Evolutionary conservation across 1,140 invertebrate species (phyloP).

Genomic region (Hylyphantes graminicola): DNA sequence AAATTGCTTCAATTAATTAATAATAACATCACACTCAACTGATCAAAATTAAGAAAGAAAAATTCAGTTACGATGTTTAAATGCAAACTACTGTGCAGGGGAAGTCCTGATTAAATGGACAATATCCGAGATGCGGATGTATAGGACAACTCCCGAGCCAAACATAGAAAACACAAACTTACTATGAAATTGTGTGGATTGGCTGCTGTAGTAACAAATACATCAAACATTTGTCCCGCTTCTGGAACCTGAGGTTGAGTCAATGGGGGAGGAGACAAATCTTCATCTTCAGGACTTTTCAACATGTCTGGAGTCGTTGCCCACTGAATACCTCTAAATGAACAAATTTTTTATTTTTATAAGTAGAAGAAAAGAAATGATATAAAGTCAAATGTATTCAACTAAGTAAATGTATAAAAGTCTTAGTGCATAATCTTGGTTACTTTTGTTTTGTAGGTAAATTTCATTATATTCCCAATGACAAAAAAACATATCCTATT

Average conservation of each 20-base stretch:
- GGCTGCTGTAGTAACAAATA: conserved; percentile 43
- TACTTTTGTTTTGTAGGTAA: too few relatives aligned
- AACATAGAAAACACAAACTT: conserved; percentile 8
- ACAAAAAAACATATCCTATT: too few relatives aligned
- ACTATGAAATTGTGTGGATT: conserved; percentile 42
- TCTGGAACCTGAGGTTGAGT: conserved; percentile 25
- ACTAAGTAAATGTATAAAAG: neutral
- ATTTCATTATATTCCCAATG: too few relatives aligned
- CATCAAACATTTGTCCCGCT: conserved; percentile 26
- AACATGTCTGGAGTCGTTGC: conserved; percentile 29
- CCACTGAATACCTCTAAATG: conserved; percentile 36
- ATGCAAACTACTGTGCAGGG: too few relatives aligned
- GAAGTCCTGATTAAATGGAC: too few relatives aligned
- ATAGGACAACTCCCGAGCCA: neutral
- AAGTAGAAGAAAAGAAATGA: neutral
- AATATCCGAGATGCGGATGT: too few relatives aligned
- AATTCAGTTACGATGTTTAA: too few relatives aligned
- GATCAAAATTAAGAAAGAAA: too few relatives aligned
- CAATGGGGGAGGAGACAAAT: neutral
- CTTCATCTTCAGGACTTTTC: conserved; percentile 47
- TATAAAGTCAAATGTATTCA: neutral
- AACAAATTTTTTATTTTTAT: neutral
- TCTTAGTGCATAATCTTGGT: too few relatives aligned
- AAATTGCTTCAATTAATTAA: too few relatives aligned
- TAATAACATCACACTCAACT: too few relatives aligned